Percentiles rank a stretch among this genome's conserved stretches.
Evolutionary conservation across 2,797 vertebrate genomes (phyloP).

Genomic region (Silurus aristotelis): DNA sequence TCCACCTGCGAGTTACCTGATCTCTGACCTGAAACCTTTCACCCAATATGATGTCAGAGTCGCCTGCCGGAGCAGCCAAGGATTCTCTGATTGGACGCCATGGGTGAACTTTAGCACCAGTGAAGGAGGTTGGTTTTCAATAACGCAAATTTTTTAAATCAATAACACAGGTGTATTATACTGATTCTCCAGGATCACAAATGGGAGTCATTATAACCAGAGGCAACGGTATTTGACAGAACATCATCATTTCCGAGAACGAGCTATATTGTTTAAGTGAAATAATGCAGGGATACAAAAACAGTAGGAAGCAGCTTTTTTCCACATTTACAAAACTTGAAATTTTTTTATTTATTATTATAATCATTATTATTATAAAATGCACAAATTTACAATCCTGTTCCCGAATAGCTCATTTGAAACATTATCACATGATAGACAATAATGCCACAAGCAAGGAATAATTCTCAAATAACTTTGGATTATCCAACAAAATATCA

Average conservation of each 20-base stretch:
- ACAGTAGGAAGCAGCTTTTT: neutral
- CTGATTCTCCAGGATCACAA: neutral
- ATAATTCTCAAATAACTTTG: too few species aligned
- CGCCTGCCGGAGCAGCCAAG: constrained; percentile 81
- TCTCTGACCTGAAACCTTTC: constrained; percentile 76
- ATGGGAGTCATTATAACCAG: neutral
- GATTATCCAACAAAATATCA: too few species aligned
- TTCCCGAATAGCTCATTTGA: neutral
- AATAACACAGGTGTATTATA: neutral
- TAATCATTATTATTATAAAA: neutral
- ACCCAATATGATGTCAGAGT: constrained; percentile 78
- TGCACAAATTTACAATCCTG: neutral
- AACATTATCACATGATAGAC: neutral
- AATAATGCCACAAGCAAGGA: too few species aligned
- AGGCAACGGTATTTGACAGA: neutral
- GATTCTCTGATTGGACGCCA: constrained; percentile 81
- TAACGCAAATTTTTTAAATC: neutral
- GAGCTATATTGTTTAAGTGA: neutral
- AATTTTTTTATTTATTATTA: too few species aligned
- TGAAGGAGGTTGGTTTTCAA: constrained; percentile 80
- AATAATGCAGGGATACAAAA: neutral
- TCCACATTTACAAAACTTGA: neutral
- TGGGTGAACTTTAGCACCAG: constrained; percentile 78
- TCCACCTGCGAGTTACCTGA: constrained; percentile 70
- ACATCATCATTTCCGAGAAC: neutral